Base-by-base conservation (phyloP, 2,888 invertebrate genomes). In the Octonoba sinensis region DNA sequence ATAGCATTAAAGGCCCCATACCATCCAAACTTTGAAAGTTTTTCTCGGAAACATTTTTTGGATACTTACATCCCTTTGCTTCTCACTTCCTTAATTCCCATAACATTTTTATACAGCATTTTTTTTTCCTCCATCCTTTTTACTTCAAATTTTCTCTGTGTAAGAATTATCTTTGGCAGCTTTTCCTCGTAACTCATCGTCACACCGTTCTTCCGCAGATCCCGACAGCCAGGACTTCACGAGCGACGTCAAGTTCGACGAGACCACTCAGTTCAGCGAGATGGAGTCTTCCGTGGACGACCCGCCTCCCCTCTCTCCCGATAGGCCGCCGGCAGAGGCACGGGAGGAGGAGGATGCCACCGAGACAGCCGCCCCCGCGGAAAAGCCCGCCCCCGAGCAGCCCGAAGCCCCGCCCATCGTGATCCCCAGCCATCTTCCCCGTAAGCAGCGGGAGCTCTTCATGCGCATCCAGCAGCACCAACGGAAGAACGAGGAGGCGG, bases 381-480 rank as follows among this genome's bases (percentile, higher is more conserved):
- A 22, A n/a, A 36, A 20, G 24, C 20, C 65, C 11, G 51, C n/a
- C 18, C 47, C 18, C 15, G 72, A 78, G 20, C 36, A 1, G 36
- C 57, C 69, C 18, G 56, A 46, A 15, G 47, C 54, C 12, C 73
- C 79, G 15, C 36, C 70, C 3, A 75, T 82, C 16, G 51, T 71
- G 11, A 51, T 91, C 16, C 91, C 91, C 0, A 87, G 89, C 18
- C 91, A 91, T 85, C 88, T 93, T 78, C 93, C 93, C 2, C 92
- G 92, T 84, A 91, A 91, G 85, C 93, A 92, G 85, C 90, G 92
- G 71, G 93, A 93, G 85, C 88, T 93, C 49, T 92, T 92, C 85
- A 88, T 92, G 87, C 88, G 93, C 78, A 92, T 93, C 84, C 92
- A 92, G 85, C 92, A 92, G 64, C 92, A 92, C 83, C 92, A 92